Evolutionary conservation across 2,113 vertebrate species (phyloP).

Genomic region (Loxodonta africana): DNA sequence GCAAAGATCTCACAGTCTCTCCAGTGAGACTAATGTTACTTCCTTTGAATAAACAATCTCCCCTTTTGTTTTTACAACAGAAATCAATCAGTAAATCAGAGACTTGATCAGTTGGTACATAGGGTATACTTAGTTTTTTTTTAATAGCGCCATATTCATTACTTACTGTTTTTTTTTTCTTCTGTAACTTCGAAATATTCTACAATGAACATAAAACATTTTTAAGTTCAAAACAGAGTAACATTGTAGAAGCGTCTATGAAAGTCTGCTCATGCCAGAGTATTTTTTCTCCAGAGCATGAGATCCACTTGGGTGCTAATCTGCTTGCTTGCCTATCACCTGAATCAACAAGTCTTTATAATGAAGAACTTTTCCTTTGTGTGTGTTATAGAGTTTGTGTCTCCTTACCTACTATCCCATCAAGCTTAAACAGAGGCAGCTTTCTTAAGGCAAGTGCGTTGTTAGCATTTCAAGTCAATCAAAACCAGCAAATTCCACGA

Average conservation of each 20-base stretch:
- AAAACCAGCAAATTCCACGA: slow-evolving; percentile 15
- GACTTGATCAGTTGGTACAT: neutral
- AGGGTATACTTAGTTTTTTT: neutral
- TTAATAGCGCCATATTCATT: neutral
- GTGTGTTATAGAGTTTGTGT: slow-evolving; percentile 62
- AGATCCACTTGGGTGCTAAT: slow-evolving; percentile 31
- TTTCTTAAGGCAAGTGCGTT: slow-evolving; percentile 65
- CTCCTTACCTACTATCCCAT: slow-evolving; percentile 67
- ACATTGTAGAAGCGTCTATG: neutral
- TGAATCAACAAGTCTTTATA: slow-evolving; percentile 63
- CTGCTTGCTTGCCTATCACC: slow-evolving; percentile 60
- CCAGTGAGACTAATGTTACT: neutral
- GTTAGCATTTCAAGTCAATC: slow-evolving; percentile 45
- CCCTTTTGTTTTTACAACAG: slow-evolving; percentile 39
- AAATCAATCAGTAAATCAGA: slow-evolving; percentile 2
- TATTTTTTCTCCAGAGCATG: neutral
- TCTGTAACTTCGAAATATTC: neutral
- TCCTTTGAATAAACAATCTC: neutral
- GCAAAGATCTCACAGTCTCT: neutral
- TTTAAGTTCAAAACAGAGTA: neutral
- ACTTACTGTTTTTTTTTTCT: neutral
- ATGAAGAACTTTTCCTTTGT: slow-evolving; percentile 72
- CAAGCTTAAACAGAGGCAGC: slow-evolving; percentile 62
- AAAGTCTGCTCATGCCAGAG: neutral
- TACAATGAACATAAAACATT: neutral